Percentiles rank a stretch among this genome's conserved stretches.
These are phyloP conservation scores for Arctia plantaginis DNA, from an alignment of 2,888 invertebrate genomes.

Conservation along the genomic window DNA sequence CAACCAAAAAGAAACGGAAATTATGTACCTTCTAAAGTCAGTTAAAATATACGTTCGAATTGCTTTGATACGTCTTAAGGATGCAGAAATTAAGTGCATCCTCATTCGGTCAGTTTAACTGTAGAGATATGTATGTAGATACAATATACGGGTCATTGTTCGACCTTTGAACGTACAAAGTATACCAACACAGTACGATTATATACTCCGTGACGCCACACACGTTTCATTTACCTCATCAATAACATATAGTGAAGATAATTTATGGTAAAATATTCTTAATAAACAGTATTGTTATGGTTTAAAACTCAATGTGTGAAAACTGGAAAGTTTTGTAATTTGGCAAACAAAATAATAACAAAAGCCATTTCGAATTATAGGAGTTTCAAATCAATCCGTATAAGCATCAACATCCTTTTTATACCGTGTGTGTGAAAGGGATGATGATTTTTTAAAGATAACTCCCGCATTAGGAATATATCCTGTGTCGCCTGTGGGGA, in stretches of 20 bases:
- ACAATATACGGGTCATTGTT: neutral
- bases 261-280: neutral
- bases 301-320: neutral
- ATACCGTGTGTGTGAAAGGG: too few relatives aligned
- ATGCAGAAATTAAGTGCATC: conserved; percentile 2
- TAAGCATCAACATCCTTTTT: too few relatives aligned
- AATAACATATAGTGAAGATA: neutral
- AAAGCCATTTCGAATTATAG: neutral
- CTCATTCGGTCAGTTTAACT: neutral
- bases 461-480: too few relatives aligned
- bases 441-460: too few relatives aligned
- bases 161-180: neutral
- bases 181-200: neutral
- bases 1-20: neutral
- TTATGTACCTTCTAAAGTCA: neutral
- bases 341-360: neutral
- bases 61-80: neutral
- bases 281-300: neutral
- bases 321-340: neutral
- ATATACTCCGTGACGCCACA: neutral
- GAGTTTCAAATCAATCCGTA: too few relatives aligned
- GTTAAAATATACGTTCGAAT: neutral
- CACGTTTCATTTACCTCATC: neutral
- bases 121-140: neutral
- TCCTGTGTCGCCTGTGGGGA: too few relatives aligned